Conservation (phyloP, 2,113 vertebrate genomes). For the Lampris megalopsis region DNA sequence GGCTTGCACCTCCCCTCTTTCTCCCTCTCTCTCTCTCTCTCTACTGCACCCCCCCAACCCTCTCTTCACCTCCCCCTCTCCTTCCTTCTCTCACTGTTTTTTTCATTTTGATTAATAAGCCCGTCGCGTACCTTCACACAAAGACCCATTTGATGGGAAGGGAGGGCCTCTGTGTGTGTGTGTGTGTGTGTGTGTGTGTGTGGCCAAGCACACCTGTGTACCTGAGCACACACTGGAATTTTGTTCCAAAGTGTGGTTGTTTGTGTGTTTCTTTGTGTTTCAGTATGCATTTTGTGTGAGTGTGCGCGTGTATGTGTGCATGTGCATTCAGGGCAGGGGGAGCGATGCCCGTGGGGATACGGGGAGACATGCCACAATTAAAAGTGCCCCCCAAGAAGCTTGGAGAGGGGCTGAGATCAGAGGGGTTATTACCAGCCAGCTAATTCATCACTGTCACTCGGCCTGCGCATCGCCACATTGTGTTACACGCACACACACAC, state of each 20-base stretch:
- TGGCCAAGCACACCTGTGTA: not conserved
- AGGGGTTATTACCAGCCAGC: slow-evolving; percentile 71
- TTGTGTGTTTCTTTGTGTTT: slow-evolving; percentile 24
- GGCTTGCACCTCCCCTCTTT: not conserved
- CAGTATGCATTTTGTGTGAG: slow-evolving; percentile 4
- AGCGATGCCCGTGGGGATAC: slow-evolving; percentile 62
- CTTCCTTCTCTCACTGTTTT: slow-evolving; percentile 13
- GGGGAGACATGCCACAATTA: slow-evolving; percentile 76
- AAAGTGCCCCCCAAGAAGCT: slow-evolving; percentile 72
- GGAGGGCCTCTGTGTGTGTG: slow-evolving; percentile 13
- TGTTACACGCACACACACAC: slow-evolving; percentile 44
- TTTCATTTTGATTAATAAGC: slow-evolving; percentile 73
- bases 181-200: not conserved
- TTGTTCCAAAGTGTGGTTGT: slow-evolving; percentile 17
- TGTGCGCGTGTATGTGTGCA: slow-evolving; percentile 15
- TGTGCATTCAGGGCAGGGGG: slow-evolving; percentile 21
- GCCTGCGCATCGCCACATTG: slow-evolving; percentile 39
- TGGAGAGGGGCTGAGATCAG: slow-evolving; percentile 71
- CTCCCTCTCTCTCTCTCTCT: not conserved
- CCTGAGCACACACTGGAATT: not conserved
- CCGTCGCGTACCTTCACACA: slow-evolving; percentile 55
- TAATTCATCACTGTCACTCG: slow-evolving; percentile 82
- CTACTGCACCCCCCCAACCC: not conserved
- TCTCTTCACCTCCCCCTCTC: not conserved
- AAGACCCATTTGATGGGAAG: slow-evolving; percentile 34